Evolutionary conservation across 2,113 vertebrate species (phyloP).

Genomic region (Vulpes ferrilata): DNA sequence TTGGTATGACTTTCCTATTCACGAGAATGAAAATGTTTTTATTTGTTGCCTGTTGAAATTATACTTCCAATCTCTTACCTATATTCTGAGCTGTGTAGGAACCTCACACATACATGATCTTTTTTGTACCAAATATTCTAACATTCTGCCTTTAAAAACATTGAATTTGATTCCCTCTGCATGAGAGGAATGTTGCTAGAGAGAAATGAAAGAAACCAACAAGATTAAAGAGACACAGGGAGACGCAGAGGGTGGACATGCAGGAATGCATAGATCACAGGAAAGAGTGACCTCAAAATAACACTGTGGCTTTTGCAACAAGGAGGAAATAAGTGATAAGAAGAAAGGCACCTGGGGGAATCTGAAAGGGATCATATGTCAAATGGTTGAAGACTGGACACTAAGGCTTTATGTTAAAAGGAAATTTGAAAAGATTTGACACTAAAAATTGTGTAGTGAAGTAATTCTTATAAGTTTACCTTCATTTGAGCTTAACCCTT

Average conservation of each 20-base stretch:
- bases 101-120: background rate
- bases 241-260: conserved; percentile 50
- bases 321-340: background rate
- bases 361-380: background rate
- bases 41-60: conserved; percentile 28
- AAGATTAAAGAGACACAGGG: conserved; percentile 61
- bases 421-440: conserved; percentile 25
- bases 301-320: conserved; percentile 55
- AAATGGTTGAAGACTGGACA: conserved; percentile 43
- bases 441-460: background rate
- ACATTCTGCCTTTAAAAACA: conserved; percentile 61
- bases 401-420: conserved; percentile 31
- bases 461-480: background rate
- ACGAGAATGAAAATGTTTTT: background rate
- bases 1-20: background rate
- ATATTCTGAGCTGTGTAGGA: background rate
- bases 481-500: conserved; percentile 29
- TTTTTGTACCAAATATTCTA: conserved; percentile 59
- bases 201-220: conserved; percentile 57
- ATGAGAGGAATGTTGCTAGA: conserved; percentile 13
- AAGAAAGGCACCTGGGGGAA: background rate
- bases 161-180: conserved; percentile 74
- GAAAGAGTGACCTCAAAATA: conserved; percentile 56
- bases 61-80: conserved; percentile 25
- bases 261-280: conserved; percentile 8